Evolutionary conservation across 2,113 vertebrate species (phyloP).

Genomic region (Typhlomys cinereus): DNA sequence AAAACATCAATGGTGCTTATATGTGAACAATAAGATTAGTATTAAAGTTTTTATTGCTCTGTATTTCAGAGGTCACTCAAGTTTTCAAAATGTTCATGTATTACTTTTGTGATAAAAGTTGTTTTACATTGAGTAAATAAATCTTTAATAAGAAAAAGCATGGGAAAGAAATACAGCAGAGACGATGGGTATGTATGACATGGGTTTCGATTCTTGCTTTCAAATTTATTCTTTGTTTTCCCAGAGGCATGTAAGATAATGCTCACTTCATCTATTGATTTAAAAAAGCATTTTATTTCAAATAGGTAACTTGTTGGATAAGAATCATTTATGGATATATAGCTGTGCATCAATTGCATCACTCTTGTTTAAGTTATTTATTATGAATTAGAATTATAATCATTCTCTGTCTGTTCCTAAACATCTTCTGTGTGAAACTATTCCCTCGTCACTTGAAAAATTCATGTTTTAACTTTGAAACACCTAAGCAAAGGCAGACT

Average conservation of each 20-base stretch:
- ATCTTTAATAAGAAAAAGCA: background rate
- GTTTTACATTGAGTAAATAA: constrained; percentile 13
- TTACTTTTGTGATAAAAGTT: constrained; percentile 47
- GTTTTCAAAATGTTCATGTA: constrained; percentile 18
- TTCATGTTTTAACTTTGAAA: constrained; percentile 46
- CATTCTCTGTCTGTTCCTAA: constrained; percentile 35
- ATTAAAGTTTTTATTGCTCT: constrained; percentile 43
- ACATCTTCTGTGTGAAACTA: constrained; percentile 25
- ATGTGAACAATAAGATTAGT: constrained; percentile 23
- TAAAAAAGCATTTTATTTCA: constrained; percentile 66
- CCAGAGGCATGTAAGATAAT: constrained; percentile 46
- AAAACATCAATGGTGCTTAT: background rate
- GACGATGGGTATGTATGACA: background rate
- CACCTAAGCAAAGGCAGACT: constrained; percentile 11
- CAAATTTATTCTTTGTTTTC: constrained; percentile 6
- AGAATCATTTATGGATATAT: constrained; percentile 45
- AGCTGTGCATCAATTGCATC: background rate
- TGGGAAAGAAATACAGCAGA: background rate
- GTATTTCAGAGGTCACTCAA: background rate
- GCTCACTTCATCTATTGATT: constrained; percentile 54
- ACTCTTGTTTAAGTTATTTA: constrained; percentile 62
- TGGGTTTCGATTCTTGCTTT: constrained; percentile 28
- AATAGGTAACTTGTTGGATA: constrained; percentile 40
- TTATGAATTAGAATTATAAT: constrained; percentile 52
- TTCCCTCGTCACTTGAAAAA: constrained; percentile 37